Base-by-base conservation (phyloP, 2,797 vertebrate species). In the Spondyliosoma cantharus region DNA sequence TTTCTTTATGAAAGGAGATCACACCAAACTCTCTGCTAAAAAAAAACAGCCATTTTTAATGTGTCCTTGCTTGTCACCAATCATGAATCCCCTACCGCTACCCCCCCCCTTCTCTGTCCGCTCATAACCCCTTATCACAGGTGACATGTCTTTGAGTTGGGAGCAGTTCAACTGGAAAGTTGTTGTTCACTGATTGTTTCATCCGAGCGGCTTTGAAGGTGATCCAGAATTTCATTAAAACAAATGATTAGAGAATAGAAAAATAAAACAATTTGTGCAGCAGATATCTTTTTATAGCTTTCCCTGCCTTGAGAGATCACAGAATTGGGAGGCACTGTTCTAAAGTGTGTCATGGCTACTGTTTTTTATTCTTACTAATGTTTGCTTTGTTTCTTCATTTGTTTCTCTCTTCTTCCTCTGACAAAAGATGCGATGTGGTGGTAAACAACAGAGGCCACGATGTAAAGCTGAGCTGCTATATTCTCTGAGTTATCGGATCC, bases 1-100 rank as follows among this genome's bases (percentile, higher is more conserved):
- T 43, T 74, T 62, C 37, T 37, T 76, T n/a, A 56, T 29, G 13
- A 68, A 52, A n/a, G 49, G 57, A 70, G 11, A 80, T 60, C n/a
- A 49, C 19, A 72, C 25, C 32, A 29, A 68, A 64, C 13, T 52
- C 3, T 3, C 5, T 32, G 70, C 45, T 74, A n/a, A 67, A 63
- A 80, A 76, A 29, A 37, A 37, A 32, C 49, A 5, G 0, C 3
- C 12, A 56, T 67, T 79, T 37, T 79, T 25, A n/a, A 59, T 59
- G 13, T 22, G 12, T 74, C 60, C 24, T 16, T 43, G n/a, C 32
- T 20, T 17, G 37, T 37, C 37, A 37, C 37, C 37, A 37, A 37
- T 37, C 37, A 11, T 29, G 29, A 13, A 65, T 15, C 29, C 7
- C 14, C 11, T 29, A 17, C 20, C 20, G 6, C 49, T 24, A 5